These are phyloP conservation scores for Zosterops pallidus DNA, from an alignment of 2,113 vertebrate genomes.

Conservation along the genomic window DNA sequence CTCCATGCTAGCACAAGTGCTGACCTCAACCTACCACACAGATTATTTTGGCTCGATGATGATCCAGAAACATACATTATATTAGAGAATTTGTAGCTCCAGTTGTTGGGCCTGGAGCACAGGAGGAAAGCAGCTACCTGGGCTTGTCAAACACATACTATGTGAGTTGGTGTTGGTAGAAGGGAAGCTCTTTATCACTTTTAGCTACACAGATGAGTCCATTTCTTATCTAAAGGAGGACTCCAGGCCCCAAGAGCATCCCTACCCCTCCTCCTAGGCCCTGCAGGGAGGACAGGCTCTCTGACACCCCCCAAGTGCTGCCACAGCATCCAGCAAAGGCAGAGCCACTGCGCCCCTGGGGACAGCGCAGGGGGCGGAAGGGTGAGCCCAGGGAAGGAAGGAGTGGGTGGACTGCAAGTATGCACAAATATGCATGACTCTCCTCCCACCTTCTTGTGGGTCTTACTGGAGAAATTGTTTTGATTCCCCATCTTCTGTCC, in stretches of 20 bases:
- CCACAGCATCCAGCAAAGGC: neutral
- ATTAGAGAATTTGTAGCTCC: neutral
- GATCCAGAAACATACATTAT: neutral
- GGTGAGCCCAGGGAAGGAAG: conserved; percentile 44
- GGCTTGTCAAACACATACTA: neutral
- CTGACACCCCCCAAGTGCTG: neutral
- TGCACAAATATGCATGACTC: neutral
- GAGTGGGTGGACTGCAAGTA: conserved; percentile 42
- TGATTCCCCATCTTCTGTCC: neutral
- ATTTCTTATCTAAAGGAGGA: neutral
- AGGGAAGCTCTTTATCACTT: neutral
- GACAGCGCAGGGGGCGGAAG: neutral
- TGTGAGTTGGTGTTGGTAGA: rapidly evolving
- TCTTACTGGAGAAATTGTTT: neutral
- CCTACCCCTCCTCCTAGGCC: neutral
- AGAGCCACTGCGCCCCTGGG: neutral
- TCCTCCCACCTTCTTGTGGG: conserved; percentile 12
- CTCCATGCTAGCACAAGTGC: neutral
- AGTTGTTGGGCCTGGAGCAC: neutral
- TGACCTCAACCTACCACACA: neutral
- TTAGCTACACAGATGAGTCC: neutral
- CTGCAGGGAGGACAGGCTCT: neutral
- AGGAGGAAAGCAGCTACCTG: neutral
- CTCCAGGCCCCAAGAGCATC: rapidly evolving
- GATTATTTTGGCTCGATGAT: neutral